phyloP scores from a whole-genome alignment of 2,113 vertebrate genomes.

The Sylvilagus bachmani region DNA sequence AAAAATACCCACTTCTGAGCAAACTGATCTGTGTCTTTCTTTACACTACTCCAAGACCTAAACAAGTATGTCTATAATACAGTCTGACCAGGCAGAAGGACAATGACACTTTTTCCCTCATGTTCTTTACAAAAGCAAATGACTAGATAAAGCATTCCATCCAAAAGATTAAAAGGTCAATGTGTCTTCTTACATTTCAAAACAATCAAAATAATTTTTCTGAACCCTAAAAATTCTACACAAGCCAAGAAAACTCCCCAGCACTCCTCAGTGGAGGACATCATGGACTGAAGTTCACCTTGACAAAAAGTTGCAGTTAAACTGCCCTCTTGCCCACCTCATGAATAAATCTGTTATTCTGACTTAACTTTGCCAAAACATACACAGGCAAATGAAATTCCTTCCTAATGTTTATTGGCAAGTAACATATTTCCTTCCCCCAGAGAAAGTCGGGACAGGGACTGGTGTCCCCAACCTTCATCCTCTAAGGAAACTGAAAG shows the following conservation, averaged over 20 bases:
- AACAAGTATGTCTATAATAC: too few relatives aligned
- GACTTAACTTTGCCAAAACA: neutral
- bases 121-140: neutral
- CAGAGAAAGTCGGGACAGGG: neutral
- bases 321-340: neutral
- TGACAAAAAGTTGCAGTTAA: neutral
- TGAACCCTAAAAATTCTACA: neutral
- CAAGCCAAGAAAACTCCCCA: neutral
- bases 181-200: neutral
- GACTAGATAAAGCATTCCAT: neutral
- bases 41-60: neutral
- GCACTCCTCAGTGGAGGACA: neutral
- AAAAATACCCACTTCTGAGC: constrained; percentile 1
- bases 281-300: neutral
- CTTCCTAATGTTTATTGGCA: neutral
- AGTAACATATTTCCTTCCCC: neutral
- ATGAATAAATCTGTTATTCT: neutral
- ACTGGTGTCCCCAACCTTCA: neutral
- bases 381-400: neutral
- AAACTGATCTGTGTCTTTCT: neutral
- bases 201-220: neutral
- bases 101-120: neutral
- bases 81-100: neutral
- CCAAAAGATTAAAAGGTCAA: neutral
- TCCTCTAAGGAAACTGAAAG: constrained; percentile 49